Evolutionary conservation across 2,888 invertebrate species (phyloP), one percentile per base, ranked within the genome.

Genomic region (Xanthorhoe designata): DNA sequence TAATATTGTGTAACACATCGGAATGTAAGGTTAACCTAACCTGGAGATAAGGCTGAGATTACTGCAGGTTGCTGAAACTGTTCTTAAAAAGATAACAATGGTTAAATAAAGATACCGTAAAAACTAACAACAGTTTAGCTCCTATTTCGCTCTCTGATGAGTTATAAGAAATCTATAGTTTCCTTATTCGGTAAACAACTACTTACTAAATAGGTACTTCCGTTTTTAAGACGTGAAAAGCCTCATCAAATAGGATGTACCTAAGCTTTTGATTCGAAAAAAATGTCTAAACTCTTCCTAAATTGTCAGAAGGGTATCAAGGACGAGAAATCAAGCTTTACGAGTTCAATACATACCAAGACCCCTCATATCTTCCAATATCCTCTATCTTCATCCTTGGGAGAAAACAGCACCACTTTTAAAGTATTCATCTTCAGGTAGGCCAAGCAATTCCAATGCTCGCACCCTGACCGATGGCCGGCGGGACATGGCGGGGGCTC

Each of bases 391-490:
- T 35, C 35, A 6, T 35, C 24, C 2, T 24, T 5, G 24, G 24
- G 24, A 3, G 24, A 24, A 24, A 24, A 32, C 32, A 32, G 32
- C 0, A 6, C 32, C 7, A 32, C 4, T 32, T 7, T 7, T 42
- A 18, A 8, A 38, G 24, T 32, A 19, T 15, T 38, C 6, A 18
- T 59, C 32, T 6, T 55, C 64, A 66, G 68, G 64, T 58, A 32
- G 24, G 5, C 6, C 13, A 24, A 64, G 57, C 70, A 51, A 75
- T 77, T 79, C 82, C 82, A 76, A 83, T 84, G 81, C 65, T 72
- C 76, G 68, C 72, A 72, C 19, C 7, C 51, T 85, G 84, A 90
- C 76, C 78, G 81, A 91, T 91, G 91, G 90, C 85, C 75, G 80
- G 79, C 67, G 82, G 84, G 77, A 85, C 75, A 75, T 84, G 85